These are phyloP conservation scores for Chaenodraco wilsoni DNA, from an alignment of 2,797 vertebrate genomes.

Conservation along the genomic window DNA sequence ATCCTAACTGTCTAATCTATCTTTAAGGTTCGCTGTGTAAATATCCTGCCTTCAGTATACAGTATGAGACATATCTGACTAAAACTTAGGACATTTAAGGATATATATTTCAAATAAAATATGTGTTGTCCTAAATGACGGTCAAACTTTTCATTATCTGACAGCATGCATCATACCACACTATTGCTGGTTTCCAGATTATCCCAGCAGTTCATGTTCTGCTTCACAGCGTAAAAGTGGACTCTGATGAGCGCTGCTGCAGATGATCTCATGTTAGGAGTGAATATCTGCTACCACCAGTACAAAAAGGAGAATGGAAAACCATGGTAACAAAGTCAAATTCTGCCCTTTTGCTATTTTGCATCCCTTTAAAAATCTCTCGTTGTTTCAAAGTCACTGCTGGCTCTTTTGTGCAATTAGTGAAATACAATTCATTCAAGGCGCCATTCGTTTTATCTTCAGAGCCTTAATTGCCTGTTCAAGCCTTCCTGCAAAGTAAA, in stretches of 20 bases:
- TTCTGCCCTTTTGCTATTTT: not conserved
- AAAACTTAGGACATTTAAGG: not conserved
- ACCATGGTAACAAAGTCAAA: slow-evolving; percentile 16
- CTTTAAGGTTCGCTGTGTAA: not conserved
- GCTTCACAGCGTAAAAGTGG: slow-evolving; percentile 21
- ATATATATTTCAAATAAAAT: not conserved
- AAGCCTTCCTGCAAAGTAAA: slow-evolving; percentile 39
- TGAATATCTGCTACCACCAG: slow-evolving; percentile 16
- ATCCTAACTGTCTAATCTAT: not conserved
- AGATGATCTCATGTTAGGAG: slow-evolving; percentile 25
- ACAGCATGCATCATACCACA: not conserved
- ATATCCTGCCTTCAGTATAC: not conserved
- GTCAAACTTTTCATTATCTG: not conserved
- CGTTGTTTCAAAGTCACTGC: slow-evolving; percentile 15
- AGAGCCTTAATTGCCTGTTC: slow-evolving; percentile 28
- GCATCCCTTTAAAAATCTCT: slow-evolving; percentile 5
- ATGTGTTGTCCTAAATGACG: not conserved
- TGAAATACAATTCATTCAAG: slow-evolving; percentile 48
- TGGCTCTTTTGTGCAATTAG: slow-evolving; percentile 40
- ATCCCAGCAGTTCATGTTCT: slow-evolving; percentile 27
- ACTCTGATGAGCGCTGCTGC: slow-evolving; percentile 39
- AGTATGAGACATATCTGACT: not conserved
- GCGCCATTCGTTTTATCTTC: slow-evolving; percentile 43
- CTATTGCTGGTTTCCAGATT: slow-evolving; percentile 29
- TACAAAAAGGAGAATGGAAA: not conserved